Percentiles rank a stretch among this genome's conserved stretches.
These are phyloP conservation scores for Pachyseris speciosa DNA, from an alignment of 64 coral and sea anemone genomes.

Conservation along the genomic window DNA sequence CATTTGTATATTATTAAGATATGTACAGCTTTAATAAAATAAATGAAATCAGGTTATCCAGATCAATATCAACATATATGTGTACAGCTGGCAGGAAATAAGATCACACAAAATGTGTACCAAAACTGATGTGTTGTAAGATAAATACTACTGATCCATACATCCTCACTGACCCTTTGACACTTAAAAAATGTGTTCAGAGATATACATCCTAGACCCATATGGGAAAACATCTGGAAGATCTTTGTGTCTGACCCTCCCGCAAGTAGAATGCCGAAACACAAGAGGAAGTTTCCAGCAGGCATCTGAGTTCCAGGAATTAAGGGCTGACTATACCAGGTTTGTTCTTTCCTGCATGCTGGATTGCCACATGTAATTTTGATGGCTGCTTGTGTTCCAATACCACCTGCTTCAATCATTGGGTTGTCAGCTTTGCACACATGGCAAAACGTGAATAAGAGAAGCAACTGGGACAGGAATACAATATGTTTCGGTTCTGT, in stretches of 20 bases:
- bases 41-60: too few relatives aligned
- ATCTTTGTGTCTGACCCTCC: constrained; percentile 33
- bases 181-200: constrained; percentile 33
- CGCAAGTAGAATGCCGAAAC: constrained; percentile 9
- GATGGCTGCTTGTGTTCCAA: constrained; percentile 25
- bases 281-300: constrained; percentile 43
- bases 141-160: background rate
- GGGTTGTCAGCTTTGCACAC: constrained; percentile 23
- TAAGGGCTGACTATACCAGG: constrained; percentile 35
- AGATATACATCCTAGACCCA: background rate
- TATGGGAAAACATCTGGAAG: background rate
- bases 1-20: too few relatives aligned
- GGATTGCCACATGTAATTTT: background rate
- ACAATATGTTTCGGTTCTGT: background rate
- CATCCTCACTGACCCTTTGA: background rate
- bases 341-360: background rate
- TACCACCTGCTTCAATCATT: background rate
- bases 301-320: constrained; percentile 41
- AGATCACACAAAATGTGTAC: too few relatives aligned
- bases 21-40: too few relatives aligned
- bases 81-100: too few relatives aligned
- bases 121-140: background rate
- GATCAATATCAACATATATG: too few relatives aligned
- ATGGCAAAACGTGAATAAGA: constrained; percentile 16
- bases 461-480: constrained; percentile 6